Evolutionary conservation across 1,140 invertebrate genomes (phyloP), one percentile per base, ranked within the genome.

Genomic region (Saccostrea echinata): DNA sequence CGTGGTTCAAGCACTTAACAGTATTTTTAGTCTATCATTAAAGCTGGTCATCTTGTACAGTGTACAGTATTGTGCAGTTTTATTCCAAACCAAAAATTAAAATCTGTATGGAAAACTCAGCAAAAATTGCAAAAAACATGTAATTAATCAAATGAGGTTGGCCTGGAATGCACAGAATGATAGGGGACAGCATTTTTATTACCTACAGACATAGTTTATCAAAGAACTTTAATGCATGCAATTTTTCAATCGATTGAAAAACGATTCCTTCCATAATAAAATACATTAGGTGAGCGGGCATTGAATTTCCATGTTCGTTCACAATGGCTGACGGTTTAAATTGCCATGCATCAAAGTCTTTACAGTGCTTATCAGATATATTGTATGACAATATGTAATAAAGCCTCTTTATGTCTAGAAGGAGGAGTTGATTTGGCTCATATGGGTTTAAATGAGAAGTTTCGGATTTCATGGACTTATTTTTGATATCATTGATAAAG

Each of bases 351-450:
- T 71, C 68, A 71, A 71, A 71, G 68, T 71, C 68, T 71, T 71
- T 71, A 27, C 68, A 33, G 24, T 16, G 68, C 27, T 71, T 71
- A 71, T 71, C 68, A 71, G 68, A 71, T 71, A 30, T 71, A 71
- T 71, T 27, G 68, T 71, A 71, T 71, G 68, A 71, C 68, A 71
- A 71, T 71, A 71, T 71, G 68, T 71, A 71, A 71, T 71, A 71
- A 71, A 71, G 27, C 68, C 27, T 11, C 68, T 71, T 71, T 71
- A 71, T 71, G 68, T 71, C 68, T 12, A 71, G 27, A 24, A 71
- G 68, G 68, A 71, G 68, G 68, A 71, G 68, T 71, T 71, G 68
- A 71, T 71, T 27, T 71, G 68, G 68, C 68, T 71, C 68, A 24
- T 27, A 71, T 27, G 24, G 24, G 68, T 71, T 71, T 71, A 71